Base-by-base conservation (phyloP, 2,113 vertebrate species). In the Ciconia stormi region DNA sequence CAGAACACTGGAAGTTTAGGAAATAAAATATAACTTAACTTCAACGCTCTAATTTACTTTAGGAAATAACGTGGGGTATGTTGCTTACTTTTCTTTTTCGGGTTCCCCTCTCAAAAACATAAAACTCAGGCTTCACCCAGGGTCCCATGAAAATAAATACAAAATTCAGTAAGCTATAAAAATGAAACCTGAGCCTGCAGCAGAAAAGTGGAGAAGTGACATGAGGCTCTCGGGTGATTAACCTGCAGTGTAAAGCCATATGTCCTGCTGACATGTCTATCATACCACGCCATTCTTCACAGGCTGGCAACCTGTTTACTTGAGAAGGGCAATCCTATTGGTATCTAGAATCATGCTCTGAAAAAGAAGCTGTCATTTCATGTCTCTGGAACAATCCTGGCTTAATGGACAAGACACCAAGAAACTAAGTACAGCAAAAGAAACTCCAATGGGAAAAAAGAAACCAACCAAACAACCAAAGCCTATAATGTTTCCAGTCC, bases 381-480 rank as follows among this genome's bases (percentile, higher is more conserved):
- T 18, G 77, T 73, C 90, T 95, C 87, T 93, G 83, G 95, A 97
- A 96, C 73, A 61, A 91, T 55, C 93, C 94, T 92, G 92, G 88
- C 76, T 93, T 93, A 82, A 88, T 26, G 62, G 82, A 94, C 83
- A 94, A 96, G 93, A 94, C 11, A 13, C 46, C 87, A 95, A 96
- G 87, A 96, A 97, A 95, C n/a, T 92, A 84, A 71, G 81, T 29
- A 87, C 85, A 74, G 83, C 66, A 72, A 96, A 97, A 95, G 77
- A 95, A 97, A 93, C 22, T 61, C 56, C 63, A 84, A 87, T 53
- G 42, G 46, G 19, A 0, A 34, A 70, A 49, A 55, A 29, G 8
- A 30, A 38, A 25, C 7, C 5, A 46, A 49, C 1, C 11, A 40
- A 72, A 6, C 5, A 80, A 72, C 36, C 12, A 38, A 38, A 38